phyloP scores from a whole-genome alignment of 2,113 vertebrate genomes.

The Tor tambroides region DNA sequence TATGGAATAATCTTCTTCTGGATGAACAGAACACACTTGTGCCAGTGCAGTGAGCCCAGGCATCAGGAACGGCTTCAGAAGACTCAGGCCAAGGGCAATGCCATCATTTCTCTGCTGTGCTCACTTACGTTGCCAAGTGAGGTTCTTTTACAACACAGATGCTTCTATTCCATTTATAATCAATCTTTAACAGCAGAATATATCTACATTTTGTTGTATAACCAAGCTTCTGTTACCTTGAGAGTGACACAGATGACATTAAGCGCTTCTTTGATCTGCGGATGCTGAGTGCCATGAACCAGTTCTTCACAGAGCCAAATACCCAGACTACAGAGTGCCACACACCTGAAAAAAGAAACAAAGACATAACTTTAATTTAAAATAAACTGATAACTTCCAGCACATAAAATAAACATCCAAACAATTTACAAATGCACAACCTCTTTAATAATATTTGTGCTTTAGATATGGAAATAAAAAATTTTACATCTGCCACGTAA shows the following conservation, averaged over 20 bases:
- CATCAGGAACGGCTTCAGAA: conserved; percentile 51
- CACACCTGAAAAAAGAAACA: conserved; percentile 79
- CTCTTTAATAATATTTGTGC: no score
- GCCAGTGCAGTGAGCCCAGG: conserved; percentile 60
- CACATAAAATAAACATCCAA: no score
- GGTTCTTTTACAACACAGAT: conserved; percentile 37
- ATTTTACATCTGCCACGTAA: no score
- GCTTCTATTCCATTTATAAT: conserved; percentile 5
- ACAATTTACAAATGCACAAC: no score
- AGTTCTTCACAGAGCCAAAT: conserved; percentile 98
- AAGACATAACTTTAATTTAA: neutral
- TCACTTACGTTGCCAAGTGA: conserved; percentile 19
- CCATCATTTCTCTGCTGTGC: conserved; percentile 27
- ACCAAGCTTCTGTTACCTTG: conserved; percentile 79
- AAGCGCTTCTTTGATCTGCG: conserved; percentile 95
- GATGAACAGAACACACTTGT: conserved; percentile 36
- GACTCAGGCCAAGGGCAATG: conserved; percentile 33
- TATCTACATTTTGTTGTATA: neutral
- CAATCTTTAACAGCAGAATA: conserved; percentile 13
- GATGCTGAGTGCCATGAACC: conserved; percentile 89
- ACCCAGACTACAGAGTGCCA: conserved; percentile 96
- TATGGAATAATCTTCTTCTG: conserved; percentile 51
- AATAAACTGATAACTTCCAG: no score
- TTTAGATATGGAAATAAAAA: no score
- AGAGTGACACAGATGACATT: conserved; percentile 98